Base-by-base conservation (phyloP, 2,113 vertebrate species). In the Megaleporinus macrocephalus region DNA sequence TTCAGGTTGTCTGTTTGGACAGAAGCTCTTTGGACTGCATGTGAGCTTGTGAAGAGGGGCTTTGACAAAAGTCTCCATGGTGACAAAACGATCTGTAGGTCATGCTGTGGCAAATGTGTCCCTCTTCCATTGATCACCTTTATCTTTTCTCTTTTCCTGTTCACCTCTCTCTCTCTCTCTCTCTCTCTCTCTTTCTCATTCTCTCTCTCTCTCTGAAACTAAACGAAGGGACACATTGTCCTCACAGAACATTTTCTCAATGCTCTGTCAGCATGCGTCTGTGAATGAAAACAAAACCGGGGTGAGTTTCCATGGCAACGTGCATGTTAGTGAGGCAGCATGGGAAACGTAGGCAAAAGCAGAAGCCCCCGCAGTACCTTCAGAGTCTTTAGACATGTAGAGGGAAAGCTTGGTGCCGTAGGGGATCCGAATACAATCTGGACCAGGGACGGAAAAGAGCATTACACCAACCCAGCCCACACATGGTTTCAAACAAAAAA, bases 351-450 rank as follows among this genome's bases (percentile, higher is more conserved):
- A 83, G 78, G 83, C 76, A 73, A 63, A 84, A n/a, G 57, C 78
- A 36, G 57, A 84, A 83, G 62, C 85, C 85, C 86, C 91, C 87
- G 88, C 87, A 91, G 91, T 95, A 95, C 94, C 94, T 95, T 95
- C 94, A 20, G 93, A 88, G 78, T 94, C 94, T 92, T 94, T 95
- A 91, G 94, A 94, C 93, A 94, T 93, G 93, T 95, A 95, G 92
- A 93, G 93, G 90, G 93, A 94, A 88, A 94, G 92, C 93, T 94
- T 94, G 94, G 93, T 94, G 91, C 94, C 94, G 86, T 95, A 95
- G 86, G 94, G 94, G 89, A 95, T 95, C 93, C 94, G 93, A 91
- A 95, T 95, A 92, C 93, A 95, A 94, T 95, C 94, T 95, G 93
- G 92, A 92, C 92, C 93, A 87, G 89, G 93, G 89, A 93, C 87